Evolutionary conservation across 2,113 vertebrate species (phyloP), one percentile per base, ranked within the genome.

Genomic region (Myocastor coypus): DNA sequence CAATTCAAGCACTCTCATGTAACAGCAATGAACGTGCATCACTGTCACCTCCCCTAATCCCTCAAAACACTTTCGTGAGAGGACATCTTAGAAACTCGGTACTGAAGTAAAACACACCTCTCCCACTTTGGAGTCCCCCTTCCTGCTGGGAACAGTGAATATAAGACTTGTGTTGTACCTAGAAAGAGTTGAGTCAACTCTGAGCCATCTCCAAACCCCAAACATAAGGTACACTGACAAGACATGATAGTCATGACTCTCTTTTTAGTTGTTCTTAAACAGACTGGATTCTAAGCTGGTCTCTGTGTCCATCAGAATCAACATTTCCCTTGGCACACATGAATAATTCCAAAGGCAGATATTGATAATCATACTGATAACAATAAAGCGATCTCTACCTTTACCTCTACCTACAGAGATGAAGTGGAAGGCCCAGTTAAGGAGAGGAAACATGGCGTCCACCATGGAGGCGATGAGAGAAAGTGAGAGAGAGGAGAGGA

Each of bases 321-420:
- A 96, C 42, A 83, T 90, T 84, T 97, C 82, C 28, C 52, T 63
- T 64, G n/a, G 63, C 61, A 94, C 3, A 92, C 84, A 92, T 32
- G n/a, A 97, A 94, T 89, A 97, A 91, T 98, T 97, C 61, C 95
- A 50, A 80, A 97, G 90, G 78, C 69, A 98, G 77, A 97, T 5
- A 97, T 5, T 26, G 95, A 97, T 77, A 96, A 88, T 96, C 84
- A 98, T 46, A 97, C 98, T 92, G 92, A 97, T 88, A 97, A 97
- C 98, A 98, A 98, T 94, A 99, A 98, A 98, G 97, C 69, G 66
- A 96, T 98, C 96, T 98, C 98, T 99, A 99, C 99, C 99, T 99
- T 99, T 99, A 98, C 99, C 99, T 99, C 99, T 99, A 99, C 99
- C 99, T 99, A 99, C 96, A 99, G 98, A 98, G 96, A 98, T 96